phyloP scores from a whole-genome alignment of 2,888 invertebrate species.

The Mythimna loreyi region DNA sequence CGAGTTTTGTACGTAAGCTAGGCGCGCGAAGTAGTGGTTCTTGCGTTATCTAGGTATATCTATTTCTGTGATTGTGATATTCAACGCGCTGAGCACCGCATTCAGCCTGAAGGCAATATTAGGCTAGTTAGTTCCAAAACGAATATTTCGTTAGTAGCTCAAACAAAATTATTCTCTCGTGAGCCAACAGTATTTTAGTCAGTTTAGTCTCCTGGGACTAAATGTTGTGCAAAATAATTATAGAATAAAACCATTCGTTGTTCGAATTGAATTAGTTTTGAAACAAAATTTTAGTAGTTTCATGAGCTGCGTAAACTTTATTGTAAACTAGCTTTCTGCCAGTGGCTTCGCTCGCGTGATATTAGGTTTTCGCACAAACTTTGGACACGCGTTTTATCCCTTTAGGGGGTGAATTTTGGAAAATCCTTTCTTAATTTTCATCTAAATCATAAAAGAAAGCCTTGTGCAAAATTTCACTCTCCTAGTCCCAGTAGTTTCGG shows the following conservation, averaged over 20 bases:
- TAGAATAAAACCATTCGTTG: conserved; percentile 32
- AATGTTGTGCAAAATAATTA: conserved; percentile 39
- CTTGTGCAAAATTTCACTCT: too few species aligned
- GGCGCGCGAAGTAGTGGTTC: too few species aligned
- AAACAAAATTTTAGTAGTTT: conserved; percentile 32
- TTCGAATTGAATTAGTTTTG: conserved; percentile 47
- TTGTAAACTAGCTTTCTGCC: too few species aligned
- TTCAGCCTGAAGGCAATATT: conserved; percentile 24
- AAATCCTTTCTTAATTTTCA: too few species aligned
- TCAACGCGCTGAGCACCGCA: conserved; percentile 7
- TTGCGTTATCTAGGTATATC: too few species aligned
- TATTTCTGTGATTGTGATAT: conserved; percentile 33
- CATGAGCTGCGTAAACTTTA: conserved; percentile 25
- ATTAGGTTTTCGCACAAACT: too few species aligned
- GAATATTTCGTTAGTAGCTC: conserved; percentile 44
- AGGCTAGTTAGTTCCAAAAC: conserved; percentile 24
- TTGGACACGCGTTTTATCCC: too few species aligned
- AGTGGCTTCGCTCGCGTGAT: too few species aligned
- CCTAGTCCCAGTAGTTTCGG: too few species aligned
- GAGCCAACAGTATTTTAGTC: conserved; percentile 29
- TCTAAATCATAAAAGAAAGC: too few species aligned
- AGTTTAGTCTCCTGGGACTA: conserved; percentile 24
- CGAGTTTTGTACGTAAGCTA: too few species aligned
- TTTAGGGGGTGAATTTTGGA: too few species aligned
- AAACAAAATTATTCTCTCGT: conserved; percentile 46